phyloP scores from a whole-genome alignment of 2,888 invertebrate genomes.

The Anoplius nigerrimus region DNA sequence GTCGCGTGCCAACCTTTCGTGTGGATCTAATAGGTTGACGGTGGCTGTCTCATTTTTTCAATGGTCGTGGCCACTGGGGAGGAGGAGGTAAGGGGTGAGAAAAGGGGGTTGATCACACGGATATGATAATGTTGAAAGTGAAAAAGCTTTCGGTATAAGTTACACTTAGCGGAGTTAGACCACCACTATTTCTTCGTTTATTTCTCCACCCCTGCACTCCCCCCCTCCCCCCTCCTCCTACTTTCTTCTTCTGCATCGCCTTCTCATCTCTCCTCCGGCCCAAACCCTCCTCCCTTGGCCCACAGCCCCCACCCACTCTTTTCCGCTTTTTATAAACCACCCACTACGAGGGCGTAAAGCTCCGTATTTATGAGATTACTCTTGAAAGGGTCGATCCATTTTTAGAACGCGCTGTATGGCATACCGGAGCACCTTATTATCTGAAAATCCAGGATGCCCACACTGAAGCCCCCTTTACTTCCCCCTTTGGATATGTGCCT shows the following conservation, averaged over 20 bases:
- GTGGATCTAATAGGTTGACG: no score
- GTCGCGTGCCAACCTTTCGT: no score
- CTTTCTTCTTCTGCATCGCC: not conserved
- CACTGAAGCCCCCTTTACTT: no score
- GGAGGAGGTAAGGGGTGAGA: not conserved
- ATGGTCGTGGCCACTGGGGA: no score
- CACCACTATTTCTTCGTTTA: conserved; percentile 25
- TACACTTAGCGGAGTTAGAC: conserved; percentile 9
- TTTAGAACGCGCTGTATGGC: conserved; percentile 46
- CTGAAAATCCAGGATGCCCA: conserved; percentile 46
- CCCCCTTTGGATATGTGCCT: conserved; percentile 23
- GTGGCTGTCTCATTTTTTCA: no score
- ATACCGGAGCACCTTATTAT: conserved; percentile 57
- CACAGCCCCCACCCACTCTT: no score
- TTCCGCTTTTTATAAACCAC: conserved; percentile 35
- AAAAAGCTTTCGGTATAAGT: not conserved
- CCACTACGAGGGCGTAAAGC: conserved; percentile 36
- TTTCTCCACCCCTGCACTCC: not conserved
- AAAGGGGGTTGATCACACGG: not conserved
- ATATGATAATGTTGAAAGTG: conserved; percentile 1
- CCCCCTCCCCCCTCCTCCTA: conserved; percentile 5
- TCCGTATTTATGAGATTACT: conserved; percentile 58
- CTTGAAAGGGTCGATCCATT: conserved; percentile 56
- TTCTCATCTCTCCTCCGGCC: not conserved
- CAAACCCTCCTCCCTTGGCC: no score